Evolutionary conservation across 2,113 vertebrate genomes (phyloP).

Genomic region (Corapipo altera): DNA sequence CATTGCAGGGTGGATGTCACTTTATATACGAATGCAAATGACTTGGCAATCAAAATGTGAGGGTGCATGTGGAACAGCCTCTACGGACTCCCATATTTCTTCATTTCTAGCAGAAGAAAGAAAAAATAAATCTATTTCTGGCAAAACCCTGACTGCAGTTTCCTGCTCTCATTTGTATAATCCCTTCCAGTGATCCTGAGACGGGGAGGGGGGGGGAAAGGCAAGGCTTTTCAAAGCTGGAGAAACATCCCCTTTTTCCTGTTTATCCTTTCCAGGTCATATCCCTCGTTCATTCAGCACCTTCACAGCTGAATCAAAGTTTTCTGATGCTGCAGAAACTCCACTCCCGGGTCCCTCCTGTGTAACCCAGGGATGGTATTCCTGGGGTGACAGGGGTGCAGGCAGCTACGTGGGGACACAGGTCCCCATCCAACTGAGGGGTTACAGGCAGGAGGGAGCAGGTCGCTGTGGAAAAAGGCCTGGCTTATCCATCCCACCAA

Average conservation of each 20-base stretch:
- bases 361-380: conserved; percentile 32
- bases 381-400: background rate
- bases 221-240: conserved; percentile 21
- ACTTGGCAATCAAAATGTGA: conserved; percentile 50
- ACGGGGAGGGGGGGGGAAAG: fast-evolving
- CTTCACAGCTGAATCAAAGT: conserved; percentile 32
- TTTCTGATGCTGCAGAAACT: conserved; percentile 7
- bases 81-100: conserved; percentile 34
- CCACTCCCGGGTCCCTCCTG: background rate
- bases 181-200: conserved; percentile 54
- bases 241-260: conserved; percentile 15
- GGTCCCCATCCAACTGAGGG: background rate
- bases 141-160: conserved; percentile 50
- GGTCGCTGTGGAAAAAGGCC: background rate
- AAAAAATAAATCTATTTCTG: conserved; percentile 44
- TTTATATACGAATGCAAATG: conserved; percentile 37
- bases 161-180: conserved; percentile 59
- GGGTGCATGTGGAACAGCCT: conserved; percentile 47
- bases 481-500: background rate
- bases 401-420: conserved; percentile 11
- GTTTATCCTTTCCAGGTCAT: conserved; percentile 44
- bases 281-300: background rate
- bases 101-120: conserved; percentile 53
- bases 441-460: background rate
- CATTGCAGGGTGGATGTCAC: conserved; percentile 38